Evolutionary conservation across 2,888 invertebrate species (phyloP).

Genomic region (Perizoma flavofasciatum): DNA sequence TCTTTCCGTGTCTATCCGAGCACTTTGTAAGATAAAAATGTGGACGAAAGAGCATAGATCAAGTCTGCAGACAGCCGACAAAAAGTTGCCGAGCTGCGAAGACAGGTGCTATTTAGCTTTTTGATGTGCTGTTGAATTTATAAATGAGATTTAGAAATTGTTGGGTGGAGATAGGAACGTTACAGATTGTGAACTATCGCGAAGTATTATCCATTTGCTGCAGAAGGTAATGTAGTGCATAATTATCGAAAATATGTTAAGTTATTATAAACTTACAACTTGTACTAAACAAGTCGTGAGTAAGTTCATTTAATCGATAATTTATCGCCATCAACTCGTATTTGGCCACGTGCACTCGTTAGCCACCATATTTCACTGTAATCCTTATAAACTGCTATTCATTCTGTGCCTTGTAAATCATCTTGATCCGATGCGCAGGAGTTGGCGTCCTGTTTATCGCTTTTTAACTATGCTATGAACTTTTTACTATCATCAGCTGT

Average conservation of each 20-base stretch:
- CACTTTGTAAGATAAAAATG: conserved; percentile 83
- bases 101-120: conserved; percentile 63
- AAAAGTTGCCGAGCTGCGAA: conserved; percentile 59
- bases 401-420: conserved; percentile 39
- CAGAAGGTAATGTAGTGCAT: background rate
- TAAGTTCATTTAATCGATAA: conserved; percentile 31
- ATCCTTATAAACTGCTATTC: conserved; percentile 31
- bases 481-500: background rate
- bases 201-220: background rate
- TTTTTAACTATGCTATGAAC: conserved; percentile 7
- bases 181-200: background rate
- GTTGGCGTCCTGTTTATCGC: conserved; percentile 28
- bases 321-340: conserved; percentile 33
- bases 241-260: too few species aligned
- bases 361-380: conserved; percentile 42
- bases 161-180: background rate
- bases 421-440: conserved; percentile 40
- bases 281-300: background rate
- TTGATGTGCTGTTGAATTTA: conserved; percentile 52
- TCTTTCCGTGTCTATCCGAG: conserved; percentile 79
- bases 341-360: conserved; percentile 42
- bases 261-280: too few species aligned
- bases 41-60: conserved; percentile 78
- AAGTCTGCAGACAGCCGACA: conserved; percentile 67
- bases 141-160: conserved; percentile 30